A percentile compares a stretch with the other conserved stretches of the same genome.
phyloP scores from a whole-genome alignment of 1,140 invertebrate species.

The Mactra quadrangularis region DNA sequence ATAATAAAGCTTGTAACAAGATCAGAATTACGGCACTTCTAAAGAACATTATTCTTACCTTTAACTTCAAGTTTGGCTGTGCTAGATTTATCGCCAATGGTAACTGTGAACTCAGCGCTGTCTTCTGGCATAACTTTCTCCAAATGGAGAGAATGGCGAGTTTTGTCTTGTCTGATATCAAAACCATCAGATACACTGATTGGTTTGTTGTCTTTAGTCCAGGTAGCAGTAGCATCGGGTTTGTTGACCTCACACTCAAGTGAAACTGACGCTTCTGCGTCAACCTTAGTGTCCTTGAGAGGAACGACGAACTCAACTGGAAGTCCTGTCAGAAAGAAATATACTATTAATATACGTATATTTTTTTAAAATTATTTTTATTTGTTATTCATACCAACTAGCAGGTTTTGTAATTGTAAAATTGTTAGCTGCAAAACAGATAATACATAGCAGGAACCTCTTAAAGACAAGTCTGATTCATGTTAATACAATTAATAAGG shows the following conservation, averaged over 20 bases:
- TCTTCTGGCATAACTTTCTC: conserved; percentile 87
- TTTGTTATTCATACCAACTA: too few species aligned
- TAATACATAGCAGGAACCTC: too few species aligned
- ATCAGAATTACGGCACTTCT: too few species aligned
- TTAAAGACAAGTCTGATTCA: too few species aligned
- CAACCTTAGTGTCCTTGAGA: conserved; percentile 72
- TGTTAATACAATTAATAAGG: too few species aligned
- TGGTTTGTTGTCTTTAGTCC: conserved; percentile 91
- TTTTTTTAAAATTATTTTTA: too few species aligned
- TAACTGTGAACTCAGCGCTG: conserved; percentile 79
- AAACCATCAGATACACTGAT: conserved; percentile 88
- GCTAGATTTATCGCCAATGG: conserved; percentile 87
- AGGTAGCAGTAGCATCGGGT: conserved; percentile 90
- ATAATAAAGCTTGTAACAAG: too few species aligned
- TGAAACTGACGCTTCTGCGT: conserved; percentile 65
- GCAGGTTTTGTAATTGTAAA: too few species aligned
- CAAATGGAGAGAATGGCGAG: conserved; percentile 89
- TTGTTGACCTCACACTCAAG: conserved; percentile 86
- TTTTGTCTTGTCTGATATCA: conserved; percentile 93
- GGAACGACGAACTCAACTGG: conserved; percentile 75
- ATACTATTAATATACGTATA: too few species aligned
- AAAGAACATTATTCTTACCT: too few species aligned
- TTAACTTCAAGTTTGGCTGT: conserved; percentile 73
- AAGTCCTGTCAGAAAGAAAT: conserved; percentile 64
- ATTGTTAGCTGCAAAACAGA: too few species aligned